Percentiles rank a stretch among this genome's conserved stretches.
phyloP scores from a whole-genome alignment of 1,140 invertebrate species.

The Drosophila pseudoobscura region DNA sequence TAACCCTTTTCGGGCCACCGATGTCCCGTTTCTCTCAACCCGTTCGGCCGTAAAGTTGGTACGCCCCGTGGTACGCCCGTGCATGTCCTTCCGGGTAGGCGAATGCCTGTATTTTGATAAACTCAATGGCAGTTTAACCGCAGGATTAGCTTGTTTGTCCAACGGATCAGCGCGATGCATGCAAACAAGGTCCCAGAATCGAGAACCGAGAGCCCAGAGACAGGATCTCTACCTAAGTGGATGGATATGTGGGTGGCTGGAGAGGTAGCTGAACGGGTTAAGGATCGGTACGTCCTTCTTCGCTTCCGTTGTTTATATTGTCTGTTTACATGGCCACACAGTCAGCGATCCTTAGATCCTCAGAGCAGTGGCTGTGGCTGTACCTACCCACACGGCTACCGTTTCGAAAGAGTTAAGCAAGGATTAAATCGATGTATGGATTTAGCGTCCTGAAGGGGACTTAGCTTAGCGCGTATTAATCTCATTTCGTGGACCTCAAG shows the following conservation, averaged over 20 bases:
- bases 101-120: conserved; percentile 67
- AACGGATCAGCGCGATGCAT: conserved; percentile 70
- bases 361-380: conserved; percentile 21
- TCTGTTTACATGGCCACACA: conserved; percentile 63
- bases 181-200: conserved; percentile 61
- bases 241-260: not conserved
- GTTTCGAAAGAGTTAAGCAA: conserved; percentile 73
- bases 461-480: conserved; percentile 78
- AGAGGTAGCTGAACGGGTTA: conserved; percentile 56
- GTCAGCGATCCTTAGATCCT: conserved; percentile 51
- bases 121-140: conserved; percentile 82
- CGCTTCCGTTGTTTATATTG: conserved; percentile 78
- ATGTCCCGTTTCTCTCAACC: conserved; percentile 41
- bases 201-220: not conserved
- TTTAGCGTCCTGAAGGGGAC: conserved; percentile 26
- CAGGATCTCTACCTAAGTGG: conserved; percentile 9
- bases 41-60: conserved; percentile 61
- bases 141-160: conserved; percentile 81
- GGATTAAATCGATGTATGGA: conserved; percentile 52
- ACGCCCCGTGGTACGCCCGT: conserved; percentile 31
- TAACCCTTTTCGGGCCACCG: conserved; percentile 47
- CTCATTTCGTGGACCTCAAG: conserved; percentile 67
- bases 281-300: conserved; percentile 20
- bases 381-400: conserved; percentile 58
- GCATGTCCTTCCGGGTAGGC: conserved; percentile 69